A percentile compares a stretch with the other conserved stretches of the same genome.
Evolutionary conservation across 2,113 vertebrate species (phyloP).

Genomic region (Pygoscelis antarcticus): DNA sequence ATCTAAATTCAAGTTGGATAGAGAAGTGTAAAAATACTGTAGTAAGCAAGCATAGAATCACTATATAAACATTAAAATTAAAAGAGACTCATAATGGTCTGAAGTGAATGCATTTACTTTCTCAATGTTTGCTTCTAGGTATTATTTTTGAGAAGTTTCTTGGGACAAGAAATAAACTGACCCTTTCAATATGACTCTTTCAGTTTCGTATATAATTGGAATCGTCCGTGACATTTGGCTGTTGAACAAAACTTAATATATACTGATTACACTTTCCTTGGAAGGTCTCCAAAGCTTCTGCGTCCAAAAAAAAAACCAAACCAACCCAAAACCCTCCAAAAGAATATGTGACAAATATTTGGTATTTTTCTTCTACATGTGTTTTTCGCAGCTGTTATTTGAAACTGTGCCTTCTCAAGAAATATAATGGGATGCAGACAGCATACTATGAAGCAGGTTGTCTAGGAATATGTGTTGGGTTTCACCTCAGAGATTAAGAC

Average conservation of each 20-base stretch:
- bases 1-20: neutral
- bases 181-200: neutral
- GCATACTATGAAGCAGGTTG: neutral
- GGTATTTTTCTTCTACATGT: neutral
- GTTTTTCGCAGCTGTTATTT: neutral
- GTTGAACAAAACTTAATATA: neutral
- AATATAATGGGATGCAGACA: neutral
- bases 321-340: neutral
- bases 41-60: accelerated
- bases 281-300: neutral
- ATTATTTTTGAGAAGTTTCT: neutral
- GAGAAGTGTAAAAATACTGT: neutral
- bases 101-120: neutral
- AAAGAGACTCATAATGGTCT: neutral
- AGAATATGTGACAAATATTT: neutral
- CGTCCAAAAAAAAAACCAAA: neutral
- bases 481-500: neutral
- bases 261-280: neutral
- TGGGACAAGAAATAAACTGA: neutral
- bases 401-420: neutral
- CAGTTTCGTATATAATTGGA: neutral
- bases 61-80: neutral
- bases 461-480: neutral
- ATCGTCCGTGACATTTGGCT: neutral
- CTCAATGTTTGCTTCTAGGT: neutral